Evolutionary conservation across 2,797 vertebrate species (phyloP).

Genomic region (Hydrocynus forskahlii): DNA sequence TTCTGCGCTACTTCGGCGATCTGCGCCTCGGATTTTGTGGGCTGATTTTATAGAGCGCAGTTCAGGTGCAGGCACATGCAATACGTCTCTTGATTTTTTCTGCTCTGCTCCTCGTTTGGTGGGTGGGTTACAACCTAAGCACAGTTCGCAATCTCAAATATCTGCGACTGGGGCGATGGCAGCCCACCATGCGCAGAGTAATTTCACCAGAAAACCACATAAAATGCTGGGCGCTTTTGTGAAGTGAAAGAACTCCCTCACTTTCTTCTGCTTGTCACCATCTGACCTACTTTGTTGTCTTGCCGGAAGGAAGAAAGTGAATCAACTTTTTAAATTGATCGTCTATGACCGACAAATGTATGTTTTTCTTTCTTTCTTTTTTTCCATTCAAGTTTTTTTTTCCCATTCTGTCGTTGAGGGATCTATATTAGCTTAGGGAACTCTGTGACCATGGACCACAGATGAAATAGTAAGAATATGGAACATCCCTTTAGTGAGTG

Average conservation of each 20-base stretch:
- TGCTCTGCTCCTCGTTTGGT: constrained; percentile 22
- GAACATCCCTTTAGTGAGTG: neutral
- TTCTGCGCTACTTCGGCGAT: constrained; percentile 46
- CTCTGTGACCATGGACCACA: neutral
- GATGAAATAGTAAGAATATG: neutral
- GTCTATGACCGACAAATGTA: constrained; percentile 48
- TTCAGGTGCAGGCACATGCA: constrained; percentile 31
- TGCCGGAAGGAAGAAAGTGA: constrained; percentile 49
- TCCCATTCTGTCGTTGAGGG: neutral
- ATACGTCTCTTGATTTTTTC: constrained; percentile 38
- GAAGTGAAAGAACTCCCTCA: constrained; percentile 43
- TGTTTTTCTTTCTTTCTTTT: constrained; percentile 14
- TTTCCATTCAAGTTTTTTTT: neutral
- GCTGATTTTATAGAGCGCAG: constrained; percentile 39
- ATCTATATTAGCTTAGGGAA: constrained; percentile 30
- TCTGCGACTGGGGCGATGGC: constrained; percentile 38
- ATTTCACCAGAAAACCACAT: constrained; percentile 55
- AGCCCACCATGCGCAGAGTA: constrained; percentile 25
- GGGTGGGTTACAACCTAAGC: constrained; percentile 29
- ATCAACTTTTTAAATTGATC: constrained; percentile 47
- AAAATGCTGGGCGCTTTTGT: constrained; percentile 38
- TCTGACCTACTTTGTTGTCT: constrained; percentile 59
- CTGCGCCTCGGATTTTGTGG: constrained; percentile 48
- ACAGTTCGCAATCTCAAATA: constrained; percentile 23
- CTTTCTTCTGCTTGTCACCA: constrained; percentile 49